Evolutionary conservation across 2,888 invertebrate species (phyloP), one percentile per base, ranked within the genome.

Genomic region (Parelbella ahira): DNA sequence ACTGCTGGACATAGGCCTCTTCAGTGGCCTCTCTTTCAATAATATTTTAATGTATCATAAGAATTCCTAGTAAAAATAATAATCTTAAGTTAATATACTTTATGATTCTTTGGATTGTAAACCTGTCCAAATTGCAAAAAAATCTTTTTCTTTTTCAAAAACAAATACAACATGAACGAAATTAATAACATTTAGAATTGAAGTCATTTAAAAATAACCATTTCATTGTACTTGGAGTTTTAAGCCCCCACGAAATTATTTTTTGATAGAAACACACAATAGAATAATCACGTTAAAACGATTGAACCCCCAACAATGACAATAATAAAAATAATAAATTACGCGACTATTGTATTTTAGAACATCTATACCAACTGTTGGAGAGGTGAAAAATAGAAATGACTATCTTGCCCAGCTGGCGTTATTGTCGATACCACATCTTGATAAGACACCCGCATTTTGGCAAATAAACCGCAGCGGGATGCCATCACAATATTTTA

Each of bases 401-500:
- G 68, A 71, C 60, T 60, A 63, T 65, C 71, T 70, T 58, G 65
- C 70, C 79, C 79, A 79, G 77, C 84, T 84, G 82, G 79, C 58
- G 54, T 52, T 58, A 54, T 63, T 57, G 67, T 59, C 49, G 65
- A 68, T 72, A 58, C 61, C 65, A 66, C 67, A 74, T 76, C 76
- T 75, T 71, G 83, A 86, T 86, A 84, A 80, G 68, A 62, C 60
- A 68, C 84, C 84, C 86, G 80, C 83, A 87, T 84, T 79, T 84
- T 82, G 82, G 79, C 84, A 83, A 86, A 86, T 78, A 75, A 59
- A 69, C 72, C 83, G 50, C 86, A 71, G 83, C 82, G 73, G 83
- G 87, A 65, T 27, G 80, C 83, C 83, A 71, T 87, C 86, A 87
- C 76, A 87, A 87, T 87, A 87, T 87, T 87, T 83, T 76, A 79